Percentiles rank a stretch among this genome's conserved stretches.
phyloP scores from a whole-genome alignment of 2,113 vertebrate genomes.

The Hippocampus comes region DNA sequence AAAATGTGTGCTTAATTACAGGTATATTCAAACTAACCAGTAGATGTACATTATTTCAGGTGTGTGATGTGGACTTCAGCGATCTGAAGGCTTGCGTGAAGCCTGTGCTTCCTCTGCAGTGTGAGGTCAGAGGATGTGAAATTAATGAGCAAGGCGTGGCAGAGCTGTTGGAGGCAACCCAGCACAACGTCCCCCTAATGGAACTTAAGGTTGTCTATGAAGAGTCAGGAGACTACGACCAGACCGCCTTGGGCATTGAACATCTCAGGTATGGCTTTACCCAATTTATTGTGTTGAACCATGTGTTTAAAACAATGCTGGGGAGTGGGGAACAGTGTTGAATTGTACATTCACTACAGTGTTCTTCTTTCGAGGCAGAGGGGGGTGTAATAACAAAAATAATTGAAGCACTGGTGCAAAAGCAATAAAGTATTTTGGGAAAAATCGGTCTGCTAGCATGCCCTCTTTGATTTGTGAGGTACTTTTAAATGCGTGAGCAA shows the following conservation, averaged over 20 bases:
- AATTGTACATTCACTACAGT: no score
- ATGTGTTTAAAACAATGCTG: background rate
- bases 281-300: background rate
- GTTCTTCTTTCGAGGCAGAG: no score
- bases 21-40: background rate
- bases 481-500: no score
- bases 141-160: conserved; percentile 77
- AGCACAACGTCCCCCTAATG: conserved; percentile 76
- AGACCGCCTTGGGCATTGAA: conserved; percentile 86
- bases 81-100: conserved; percentile 79
- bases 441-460: background rate
- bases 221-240: conserved; percentile 84
- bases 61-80: conserved; percentile 75
- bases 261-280: conserved; percentile 82
- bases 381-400: no score
- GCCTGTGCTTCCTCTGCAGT: conserved; percentile 77
- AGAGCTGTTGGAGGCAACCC: conserved; percentile 80
- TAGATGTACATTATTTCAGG: conserved; percentile 62
- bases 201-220: conserved; percentile 85
- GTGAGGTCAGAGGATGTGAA: conserved; percentile 73
- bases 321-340: no score
- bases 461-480: background rate
- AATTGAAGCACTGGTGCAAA: background rate
- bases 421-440: background rate
- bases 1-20: background rate